These are phyloP conservation scores for Percopsis transmontana DNA, from an alignment of 2,113 vertebrate genomes.

Conservation along the genomic window DNA sequence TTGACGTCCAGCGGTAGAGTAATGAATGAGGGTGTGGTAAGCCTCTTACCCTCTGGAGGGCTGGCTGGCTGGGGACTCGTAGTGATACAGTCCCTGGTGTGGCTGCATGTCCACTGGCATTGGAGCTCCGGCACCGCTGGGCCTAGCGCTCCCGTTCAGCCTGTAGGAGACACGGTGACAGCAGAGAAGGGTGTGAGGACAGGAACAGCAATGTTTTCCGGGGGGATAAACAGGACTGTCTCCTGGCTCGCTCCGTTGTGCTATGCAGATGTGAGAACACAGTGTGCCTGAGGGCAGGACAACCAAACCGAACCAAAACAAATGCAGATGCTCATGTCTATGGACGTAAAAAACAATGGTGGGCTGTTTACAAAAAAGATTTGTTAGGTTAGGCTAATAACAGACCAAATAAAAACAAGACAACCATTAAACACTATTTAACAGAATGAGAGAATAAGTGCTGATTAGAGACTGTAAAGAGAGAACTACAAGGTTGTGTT, in stretches of 20 bases:
- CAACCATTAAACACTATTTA: not conserved
- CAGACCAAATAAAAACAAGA: constrained; percentile 47
- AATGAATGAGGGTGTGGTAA: not conserved
- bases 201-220: not conserved
- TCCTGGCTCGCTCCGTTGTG: no score
- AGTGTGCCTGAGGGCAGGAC: constrained; percentile 27
- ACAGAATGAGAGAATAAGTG: not conserved
- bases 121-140: constrained; percentile 60
- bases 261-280: constrained; percentile 30
- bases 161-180: constrained; percentile 57
- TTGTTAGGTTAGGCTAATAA: constrained; percentile 56
- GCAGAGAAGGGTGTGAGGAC: not conserved
- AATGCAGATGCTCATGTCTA: constrained; percentile 21
- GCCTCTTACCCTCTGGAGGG: constrained; percentile 76
- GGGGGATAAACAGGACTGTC: no score
- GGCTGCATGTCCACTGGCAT: constrained; percentile 85
- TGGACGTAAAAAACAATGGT: constrained; percentile 57
- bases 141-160: constrained; percentile 67
- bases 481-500: not conserved
- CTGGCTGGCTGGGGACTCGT: constrained; percentile 75
- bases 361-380: constrained; percentile 23
- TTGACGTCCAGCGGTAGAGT: not conserved
- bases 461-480: not conserved
- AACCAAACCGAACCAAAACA: constrained; percentile 49
- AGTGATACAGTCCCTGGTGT: constrained; percentile 82